Base-by-base conservation (phyloP, 1,140 invertebrate genomes). In the Tetramorium simillimum region DNA sequence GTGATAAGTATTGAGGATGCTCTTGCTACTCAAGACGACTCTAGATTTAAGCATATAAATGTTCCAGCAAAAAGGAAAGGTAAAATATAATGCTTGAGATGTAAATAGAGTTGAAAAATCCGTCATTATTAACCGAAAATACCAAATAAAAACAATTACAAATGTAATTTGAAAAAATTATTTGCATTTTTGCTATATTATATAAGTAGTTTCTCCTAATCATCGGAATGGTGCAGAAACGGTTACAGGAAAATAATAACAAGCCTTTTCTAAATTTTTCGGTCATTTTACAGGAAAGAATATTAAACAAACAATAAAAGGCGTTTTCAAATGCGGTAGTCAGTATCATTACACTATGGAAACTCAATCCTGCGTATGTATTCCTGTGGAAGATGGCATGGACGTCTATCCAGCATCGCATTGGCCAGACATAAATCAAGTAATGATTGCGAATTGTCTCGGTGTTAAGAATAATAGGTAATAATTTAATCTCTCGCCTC, bases 341-440 rank as follows among this genome's bases (percentile, higher is more conserved):
- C 97, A 97, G 88, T 97, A 96, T 89, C 96, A 97, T 90, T 97
- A 96, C 75, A 96, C 96, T 0, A 97, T 97, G 97, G 97, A 98
- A 91, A 95, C 96, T 0, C 97, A 97, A 69, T 96, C 95, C 2
- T 96, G 96, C 90, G 94, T 97, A 46, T 96, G 96, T 37, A 33
- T 96, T 43, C 97, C 97, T 1, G 95, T 94, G 56, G 97, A 97
- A 94, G 96, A 97, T 94, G 96, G 97, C 3, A 91, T 97, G 43
- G 96, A 97, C 87, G 95, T 98, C 12, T 97, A 96, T 91, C 93
- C 96, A 2, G 88, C 96, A 0, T 95, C 96, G 2, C 97, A 98
- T 90, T 97, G 96, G 96, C 94, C 97, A 16, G 96, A 97, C 91
- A 91, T 96, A 3, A 93, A 94, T 0, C 97, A 98, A 93, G 92